A percentile compares a stretch with the other conserved stretches of the same genome.
phyloP scores from a whole-genome alignment of 2,888 invertebrate species.

The Cataglyphis rosenhaueri region DNA sequence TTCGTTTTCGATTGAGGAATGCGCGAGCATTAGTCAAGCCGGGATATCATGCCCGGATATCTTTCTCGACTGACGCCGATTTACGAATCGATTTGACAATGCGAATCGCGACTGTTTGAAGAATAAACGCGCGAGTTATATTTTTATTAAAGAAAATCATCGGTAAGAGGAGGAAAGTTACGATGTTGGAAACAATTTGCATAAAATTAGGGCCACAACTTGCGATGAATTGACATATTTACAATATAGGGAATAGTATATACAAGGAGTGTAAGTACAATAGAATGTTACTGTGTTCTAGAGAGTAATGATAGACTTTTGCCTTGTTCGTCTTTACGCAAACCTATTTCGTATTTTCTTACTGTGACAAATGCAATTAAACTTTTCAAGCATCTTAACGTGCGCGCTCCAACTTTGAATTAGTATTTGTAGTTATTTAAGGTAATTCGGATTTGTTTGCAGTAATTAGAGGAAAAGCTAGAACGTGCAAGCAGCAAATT shows the following conservation, averaged over 20 bases:
- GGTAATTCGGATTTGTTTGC: constrained; percentile 36
- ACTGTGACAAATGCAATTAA: constrained; percentile 48
- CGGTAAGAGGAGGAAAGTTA: not conserved
- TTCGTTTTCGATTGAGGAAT: constrained; percentile 37
- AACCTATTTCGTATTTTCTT: constrained; percentile 6
- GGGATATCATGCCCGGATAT: not conserved
- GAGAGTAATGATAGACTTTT: constrained; percentile 27
- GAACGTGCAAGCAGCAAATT: not conserved
- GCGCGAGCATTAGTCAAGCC: constrained; percentile 15
- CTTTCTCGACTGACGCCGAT: not conserved
- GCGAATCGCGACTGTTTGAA: not conserved
- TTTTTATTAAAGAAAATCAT: not conserved
- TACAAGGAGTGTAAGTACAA: not conserved
- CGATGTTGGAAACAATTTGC: no score
- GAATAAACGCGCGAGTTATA: not conserved
- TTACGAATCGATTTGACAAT: constrained; percentile 9
- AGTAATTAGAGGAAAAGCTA: constrained; percentile 36
- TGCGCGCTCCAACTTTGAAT: constrained; percentile 35
- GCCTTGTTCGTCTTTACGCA: constrained; percentile 9
- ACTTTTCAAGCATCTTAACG: constrained; percentile 44
- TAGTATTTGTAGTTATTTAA: constrained; percentile 27
- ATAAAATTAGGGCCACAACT: not conserved
- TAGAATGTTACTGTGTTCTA: not conserved
- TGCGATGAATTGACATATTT: not conserved
- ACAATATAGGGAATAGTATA: not conserved